Evolutionary conservation across 2,113 vertebrate species (phyloP), one percentile per base, ranked within the genome.

Genomic region (Verasper variegatus): DNA sequence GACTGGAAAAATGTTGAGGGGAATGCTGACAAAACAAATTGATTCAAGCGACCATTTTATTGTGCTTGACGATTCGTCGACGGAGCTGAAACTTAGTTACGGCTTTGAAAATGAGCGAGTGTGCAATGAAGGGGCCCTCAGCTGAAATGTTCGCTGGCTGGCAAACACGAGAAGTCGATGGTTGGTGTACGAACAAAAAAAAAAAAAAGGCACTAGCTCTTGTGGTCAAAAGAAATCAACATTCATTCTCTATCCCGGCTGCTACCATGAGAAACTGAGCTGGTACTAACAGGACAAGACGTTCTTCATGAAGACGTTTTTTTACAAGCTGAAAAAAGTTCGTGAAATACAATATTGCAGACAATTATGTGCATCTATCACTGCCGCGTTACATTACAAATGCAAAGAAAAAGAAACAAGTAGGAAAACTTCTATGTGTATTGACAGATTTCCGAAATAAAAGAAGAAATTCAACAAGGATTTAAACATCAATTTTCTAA

Each of bases 181-280:
- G 45, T 54, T 54, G 72, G 59, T n/a, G 61, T 67, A 57, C 10
- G 75, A 84, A 80, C 70, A n/a, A 81, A 66, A 54, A 69, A 86
- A 69, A 87, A 87, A 5, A 31, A 31, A 92, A 92, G 88, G 88
- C 89, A 93, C 89, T 77, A 84, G 73, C 80, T 81, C 57, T 74
- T 68, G 77, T 69, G 69, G 21, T 65, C 49, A 70, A 58, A 78
- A 62, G 11, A 23, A n/a, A 26, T 74, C 23, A 63, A 27, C 56
- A 49, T 68, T 55, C 45, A 49, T 64, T 71, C 47, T 71, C 37
- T 60, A 58, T 37, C 27, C 24, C 2, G 54, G 10, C 52, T 67
- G 57, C 67, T 73, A 65, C 45, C 27, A 56, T 54, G 55, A 76
- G 23, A 20, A 80, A 79, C 63, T 74, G 45, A 73, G 64, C 24